These are phyloP conservation scores for Halictus ligatus DNA, from an alignment of 2,888 invertebrate species.

Conservation along the genomic window DNA sequence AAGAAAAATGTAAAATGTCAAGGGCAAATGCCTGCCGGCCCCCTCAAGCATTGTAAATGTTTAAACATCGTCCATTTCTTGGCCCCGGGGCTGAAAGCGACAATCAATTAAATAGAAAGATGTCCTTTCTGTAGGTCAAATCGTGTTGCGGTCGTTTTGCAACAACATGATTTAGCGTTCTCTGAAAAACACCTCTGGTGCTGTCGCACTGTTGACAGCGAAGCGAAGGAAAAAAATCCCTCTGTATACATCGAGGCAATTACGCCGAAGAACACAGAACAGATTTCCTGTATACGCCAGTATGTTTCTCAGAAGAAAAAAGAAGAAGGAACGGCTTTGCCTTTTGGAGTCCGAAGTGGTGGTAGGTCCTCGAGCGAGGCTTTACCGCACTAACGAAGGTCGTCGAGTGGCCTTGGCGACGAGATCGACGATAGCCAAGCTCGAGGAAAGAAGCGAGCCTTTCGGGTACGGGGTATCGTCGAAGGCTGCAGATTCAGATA, in stretches of 20 bases:
- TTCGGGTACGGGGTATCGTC: background rate
- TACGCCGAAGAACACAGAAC: background rate
- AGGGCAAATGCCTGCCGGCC: too few species aligned
- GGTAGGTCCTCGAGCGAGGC: background rate
- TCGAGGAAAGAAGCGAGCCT: background rate
- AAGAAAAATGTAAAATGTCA: too few species aligned
- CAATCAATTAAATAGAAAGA: background rate
- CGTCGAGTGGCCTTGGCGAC: background rate
- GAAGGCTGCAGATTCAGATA: background rate
- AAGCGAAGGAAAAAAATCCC: background rate
- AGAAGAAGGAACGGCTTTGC: background rate
- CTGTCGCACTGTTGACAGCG: background rate
- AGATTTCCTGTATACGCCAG: background rate
- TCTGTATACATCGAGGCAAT: background rate
- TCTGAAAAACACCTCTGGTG: background rate
- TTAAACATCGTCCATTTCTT: too few species aligned
- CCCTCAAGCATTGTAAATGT: too few species aligned
- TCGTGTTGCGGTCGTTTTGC: background rate
- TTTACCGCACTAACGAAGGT: background rate
- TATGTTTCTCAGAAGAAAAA: background rate
- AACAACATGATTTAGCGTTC: background rate
- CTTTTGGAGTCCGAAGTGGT: background rate
- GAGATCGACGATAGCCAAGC: background rate
- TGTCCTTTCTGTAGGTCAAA: background rate
- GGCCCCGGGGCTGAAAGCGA: too few species aligned